Conservation (phyloP, 2,113 vertebrate genomes). For the Vidua chalybeata region DNA sequence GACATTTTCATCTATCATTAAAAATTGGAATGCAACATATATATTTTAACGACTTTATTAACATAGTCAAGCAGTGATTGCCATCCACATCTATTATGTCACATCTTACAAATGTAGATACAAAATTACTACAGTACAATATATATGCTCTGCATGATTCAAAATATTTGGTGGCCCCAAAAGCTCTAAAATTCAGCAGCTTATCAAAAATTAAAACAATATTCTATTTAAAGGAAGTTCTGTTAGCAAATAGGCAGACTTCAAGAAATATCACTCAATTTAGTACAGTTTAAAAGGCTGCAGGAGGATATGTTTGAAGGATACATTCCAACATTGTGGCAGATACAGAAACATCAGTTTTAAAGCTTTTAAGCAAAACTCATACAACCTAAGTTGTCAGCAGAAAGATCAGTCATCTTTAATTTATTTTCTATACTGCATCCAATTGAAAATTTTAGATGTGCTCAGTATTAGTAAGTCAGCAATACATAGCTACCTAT, state of each 20-base stretch:
- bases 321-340: slow-evolving; percentile 84
- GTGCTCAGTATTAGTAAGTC: slow-evolving; percentile 29
- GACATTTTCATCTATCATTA: slow-evolving; percentile 61
- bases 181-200: slow-evolving; percentile 94
- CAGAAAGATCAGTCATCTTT: slow-evolving; percentile 35
- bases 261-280: slow-evolving; percentile 82
- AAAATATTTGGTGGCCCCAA: slow-evolving; percentile 99
- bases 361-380: background rate
- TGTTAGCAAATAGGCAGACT: slow-evolving; percentile 88
- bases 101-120: slow-evolving; percentile 98
- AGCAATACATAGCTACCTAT: slow-evolving; percentile 8
- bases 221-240: slow-evolving; percentile 89
- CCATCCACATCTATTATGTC: slow-evolving; percentile 91
- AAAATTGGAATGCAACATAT: slow-evolving; percentile 70
- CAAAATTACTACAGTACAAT: slow-evolving; percentile 99
- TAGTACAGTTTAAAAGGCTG: slow-evolving; percentile 84
- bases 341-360: slow-evolving; percentile 79
- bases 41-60: slow-evolving; percentile 98
- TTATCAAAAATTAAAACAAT: slow-evolving; percentile 92
- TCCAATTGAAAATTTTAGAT: slow-evolving; percentile 65
- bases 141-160: slow-evolving; percentile 99
- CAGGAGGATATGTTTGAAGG: slow-evolving; percentile 82
- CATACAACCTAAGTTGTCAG: background rate
- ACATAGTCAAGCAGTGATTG: slow-evolving; percentile 98
- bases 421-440: slow-evolving; percentile 68